phyloP scores from a whole-genome alignment of 1,140 invertebrate genomes.

The Drosophila paulistorum region DNA sequence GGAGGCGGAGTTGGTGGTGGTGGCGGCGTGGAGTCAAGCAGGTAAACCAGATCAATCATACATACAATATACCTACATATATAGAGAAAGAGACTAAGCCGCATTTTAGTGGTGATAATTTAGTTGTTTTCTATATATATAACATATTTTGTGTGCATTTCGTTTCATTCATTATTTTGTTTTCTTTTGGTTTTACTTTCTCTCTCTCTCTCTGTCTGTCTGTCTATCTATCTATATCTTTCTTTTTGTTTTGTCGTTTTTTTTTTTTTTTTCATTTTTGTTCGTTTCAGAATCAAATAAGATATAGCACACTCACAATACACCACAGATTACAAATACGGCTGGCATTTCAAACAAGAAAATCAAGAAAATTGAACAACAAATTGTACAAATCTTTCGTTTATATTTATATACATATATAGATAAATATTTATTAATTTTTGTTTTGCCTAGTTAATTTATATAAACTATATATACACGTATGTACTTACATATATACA shows the following conservation, averaged over 20 bases:
- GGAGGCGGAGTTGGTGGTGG: conserved; percentile 35
- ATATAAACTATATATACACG: background rate
- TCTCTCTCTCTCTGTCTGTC: conserved; percentile 29
- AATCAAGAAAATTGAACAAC: conserved; percentile 34
- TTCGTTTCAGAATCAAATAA: conserved; percentile 75
- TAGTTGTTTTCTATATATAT: conserved; percentile 17
- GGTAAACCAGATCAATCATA: conserved; percentile 51
- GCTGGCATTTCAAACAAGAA: conserved; percentile 57
- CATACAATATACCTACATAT: background rate
- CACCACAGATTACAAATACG: conserved; percentile 51
- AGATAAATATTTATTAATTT: conserved; percentile 71
- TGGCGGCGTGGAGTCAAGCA: conserved; percentile 66
- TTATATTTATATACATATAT: conserved; percentile 23
- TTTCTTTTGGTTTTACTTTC: conserved; percentile 30
- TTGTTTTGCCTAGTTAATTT: conserved; percentile 53
- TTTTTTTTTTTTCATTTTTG: conserved; percentile 36
- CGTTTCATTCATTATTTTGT: conserved; percentile 36
- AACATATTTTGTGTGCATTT: conserved; percentile 36
- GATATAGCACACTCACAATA: conserved; percentile 30
- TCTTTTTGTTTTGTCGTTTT: conserved; percentile 47
- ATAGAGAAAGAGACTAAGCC: background rate
- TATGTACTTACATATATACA: background rate
- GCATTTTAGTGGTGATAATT: background rate
- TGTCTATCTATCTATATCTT: conserved; percentile 22
- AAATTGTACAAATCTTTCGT: conserved; percentile 73